Base-by-base conservation (phyloP, 2,888 invertebrate species). In the Athetis lepigone region DNA sequence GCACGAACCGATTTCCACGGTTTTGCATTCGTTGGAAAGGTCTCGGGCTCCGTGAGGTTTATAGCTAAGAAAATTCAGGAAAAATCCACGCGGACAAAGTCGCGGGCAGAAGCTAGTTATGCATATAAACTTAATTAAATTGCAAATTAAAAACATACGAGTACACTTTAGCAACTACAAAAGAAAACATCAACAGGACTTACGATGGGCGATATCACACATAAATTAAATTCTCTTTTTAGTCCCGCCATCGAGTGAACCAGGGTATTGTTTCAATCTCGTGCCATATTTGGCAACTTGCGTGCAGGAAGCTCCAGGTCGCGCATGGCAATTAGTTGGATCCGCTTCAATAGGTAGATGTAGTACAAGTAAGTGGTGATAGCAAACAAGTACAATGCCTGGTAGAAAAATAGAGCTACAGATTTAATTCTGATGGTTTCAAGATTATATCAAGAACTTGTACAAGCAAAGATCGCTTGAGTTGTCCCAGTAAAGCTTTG, bases 321-420 rank as follows among this genome's bases (percentile, higher is more conserved):
- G n/a, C 54, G 81, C 74, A 81, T 79, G 55, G 61, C 74, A 83
- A 84, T 83, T 69, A 84, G 77, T 16, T 52, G 51, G 79, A 66
- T 78, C 82, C 78, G 71, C 45, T 45, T 37, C 29, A 60, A 43
- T 60, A 16, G 4, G 13, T 18, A 25, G 33, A 19, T 9, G 4
- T 21, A 42, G 13, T 52, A 27, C 18, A 36, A 46, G 37, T 50
- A n/a, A n/a, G 29, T 56, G 0, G 21, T 55, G 46, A 43, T 55
- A 61, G 25, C 27, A 29, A 3, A 13, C 29, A 29, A 13, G 7
- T 68, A 42, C 54, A 70, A 4, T 74, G 46, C 21, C 61, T 29
- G 0, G 7, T 54, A 46, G 7, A 29, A 33, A 37, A 11, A 61
- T n/a, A 13, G 45, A 29, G 13, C n/a, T 3, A 25, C 25, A 25